Evolutionary conservation across 2,113 vertebrate genomes (phyloP).

Genomic region (Tympanuchus pallidicinctus): DNA sequence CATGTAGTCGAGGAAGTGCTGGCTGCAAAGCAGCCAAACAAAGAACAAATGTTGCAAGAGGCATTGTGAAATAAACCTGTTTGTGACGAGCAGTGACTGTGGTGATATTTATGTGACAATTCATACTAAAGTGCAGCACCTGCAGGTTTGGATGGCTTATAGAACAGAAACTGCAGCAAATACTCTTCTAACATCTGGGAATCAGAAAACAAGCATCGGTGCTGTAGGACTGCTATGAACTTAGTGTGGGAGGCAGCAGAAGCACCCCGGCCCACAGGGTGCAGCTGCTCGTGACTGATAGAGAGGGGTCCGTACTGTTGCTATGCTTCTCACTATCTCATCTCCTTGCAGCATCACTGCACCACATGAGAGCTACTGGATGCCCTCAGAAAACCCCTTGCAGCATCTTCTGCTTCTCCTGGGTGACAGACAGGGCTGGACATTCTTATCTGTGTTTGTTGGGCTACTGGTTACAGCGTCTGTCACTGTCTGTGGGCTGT

Average conservation of each 20-base stretch:
- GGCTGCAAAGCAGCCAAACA: background rate
- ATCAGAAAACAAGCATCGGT: background rate
- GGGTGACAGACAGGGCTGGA: background rate
- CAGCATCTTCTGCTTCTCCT: background rate
- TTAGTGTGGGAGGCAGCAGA: background rate
- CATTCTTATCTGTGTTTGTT: background rate
- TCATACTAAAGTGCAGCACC: background rate
- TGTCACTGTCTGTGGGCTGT: background rate
- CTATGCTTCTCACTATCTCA: background rate
- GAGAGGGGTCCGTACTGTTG: background rate
- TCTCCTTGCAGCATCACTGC: background rate
- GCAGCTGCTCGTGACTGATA: background rate
- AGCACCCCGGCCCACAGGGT: background rate
- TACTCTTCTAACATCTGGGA: background rate
- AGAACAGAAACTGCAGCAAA: background rate
- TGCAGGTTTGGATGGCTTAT: background rate
- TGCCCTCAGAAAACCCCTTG: background rate
- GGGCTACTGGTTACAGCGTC: fast-evolving
- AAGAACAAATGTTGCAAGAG: slow-evolving; percentile 39
- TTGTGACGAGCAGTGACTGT: slow-evolving; percentile 7
- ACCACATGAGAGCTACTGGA: background rate
- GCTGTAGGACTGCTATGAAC: too few relatives aligned
- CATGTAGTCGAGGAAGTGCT: background rate
- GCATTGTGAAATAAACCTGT: slow-evolving; percentile 58
- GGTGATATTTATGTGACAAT: background rate